These are phyloP conservation scores for Drosophila infuscata DNA, from an alignment of 2,888 invertebrate genomes.

Conservation along the genomic window DNA sequence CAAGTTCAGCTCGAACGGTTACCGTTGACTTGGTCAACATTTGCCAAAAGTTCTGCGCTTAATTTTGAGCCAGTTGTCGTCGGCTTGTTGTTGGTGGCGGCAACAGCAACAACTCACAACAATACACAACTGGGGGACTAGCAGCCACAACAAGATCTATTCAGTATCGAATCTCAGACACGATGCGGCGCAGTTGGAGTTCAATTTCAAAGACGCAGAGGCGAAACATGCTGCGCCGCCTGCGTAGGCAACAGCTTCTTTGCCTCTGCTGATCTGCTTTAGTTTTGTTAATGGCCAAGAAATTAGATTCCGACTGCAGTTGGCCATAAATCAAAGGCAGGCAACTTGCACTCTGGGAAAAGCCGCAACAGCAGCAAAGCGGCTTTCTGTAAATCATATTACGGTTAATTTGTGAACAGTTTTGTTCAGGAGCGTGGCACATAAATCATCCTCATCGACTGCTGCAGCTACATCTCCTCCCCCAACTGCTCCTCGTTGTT, in stretches of 20 bases:
- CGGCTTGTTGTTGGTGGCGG: constrained; percentile 12
- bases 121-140: constrained; percentile 20
- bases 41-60: constrained; percentile 63
- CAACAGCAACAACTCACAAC: constrained; percentile 13
- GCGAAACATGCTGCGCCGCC: constrained; percentile 45
- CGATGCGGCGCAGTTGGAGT: constrained; percentile 48
- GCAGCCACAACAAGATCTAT: constrained; percentile 31
- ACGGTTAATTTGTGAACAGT: constrained; percentile 79
- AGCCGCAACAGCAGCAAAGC: constrained; percentile 41
- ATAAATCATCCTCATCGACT: constrained; percentile 62
- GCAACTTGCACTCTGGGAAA: constrained; percentile 60
- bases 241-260: constrained; percentile 63
- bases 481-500: not conserved
- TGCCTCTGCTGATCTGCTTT: constrained; percentile 37
- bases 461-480: not conserved
- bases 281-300: constrained; percentile 77
- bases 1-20: constrained; percentile 47
- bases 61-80: constrained; percentile 53
- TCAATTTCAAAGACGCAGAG: constrained; percentile 47
- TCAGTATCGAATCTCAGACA: constrained; percentile 20
- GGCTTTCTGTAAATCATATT: constrained; percentile 70
- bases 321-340: constrained; percentile 72
- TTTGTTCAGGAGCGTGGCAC: constrained; percentile 62
- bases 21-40: constrained; percentile 72
- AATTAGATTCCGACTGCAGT: constrained; percentile 78